Evolutionary conservation across 2,113 vertebrate genomes (phyloP).

Genomic region (Origma solitaria): DNA sequence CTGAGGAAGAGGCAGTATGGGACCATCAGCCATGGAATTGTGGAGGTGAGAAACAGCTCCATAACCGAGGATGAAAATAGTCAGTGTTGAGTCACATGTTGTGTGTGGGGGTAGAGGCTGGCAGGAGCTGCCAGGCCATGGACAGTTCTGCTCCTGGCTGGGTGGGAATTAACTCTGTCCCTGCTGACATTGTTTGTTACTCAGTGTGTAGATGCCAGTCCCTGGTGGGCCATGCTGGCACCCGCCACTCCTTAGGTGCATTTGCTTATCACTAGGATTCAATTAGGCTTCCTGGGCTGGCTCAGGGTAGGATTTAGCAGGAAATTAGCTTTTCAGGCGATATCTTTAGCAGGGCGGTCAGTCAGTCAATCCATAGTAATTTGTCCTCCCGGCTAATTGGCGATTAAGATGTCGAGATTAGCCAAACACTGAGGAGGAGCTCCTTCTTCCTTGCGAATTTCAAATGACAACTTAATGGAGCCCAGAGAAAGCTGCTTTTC

Average conservation of each 20-base stretch:
- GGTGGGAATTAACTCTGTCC: not conserved
- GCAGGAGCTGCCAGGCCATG: not conserved
- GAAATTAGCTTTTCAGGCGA: not conserved
- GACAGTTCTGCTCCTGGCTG: not conserved
- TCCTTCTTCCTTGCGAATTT: not conserved
- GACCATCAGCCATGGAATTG: constrained; percentile 97
- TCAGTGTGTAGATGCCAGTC: not conserved
- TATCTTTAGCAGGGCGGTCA: not conserved
- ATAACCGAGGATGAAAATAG: not conserved
- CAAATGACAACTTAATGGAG: not conserved
- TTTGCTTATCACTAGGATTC: not conserved
- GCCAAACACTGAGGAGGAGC: not conserved
- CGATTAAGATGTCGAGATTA: rapidly evolving
- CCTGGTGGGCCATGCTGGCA: rapidly evolving
- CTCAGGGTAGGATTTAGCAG: not conserved
- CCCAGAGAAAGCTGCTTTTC: not conserved
- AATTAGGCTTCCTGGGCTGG: not conserved
- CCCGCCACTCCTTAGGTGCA: not conserved
- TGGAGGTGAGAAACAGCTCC: constrained; percentile 85
- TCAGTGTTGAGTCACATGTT: not conserved
- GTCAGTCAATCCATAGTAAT: not conserved
- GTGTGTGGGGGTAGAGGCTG: not conserved
- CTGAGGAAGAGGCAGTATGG: constrained; percentile 96
- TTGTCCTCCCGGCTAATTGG: not conserved
- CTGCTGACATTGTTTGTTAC: not conserved